Evolutionary conservation across 2,888 invertebrate species (phyloP).

Genomic region (Thysanoteuthis rhombus): DNA sequence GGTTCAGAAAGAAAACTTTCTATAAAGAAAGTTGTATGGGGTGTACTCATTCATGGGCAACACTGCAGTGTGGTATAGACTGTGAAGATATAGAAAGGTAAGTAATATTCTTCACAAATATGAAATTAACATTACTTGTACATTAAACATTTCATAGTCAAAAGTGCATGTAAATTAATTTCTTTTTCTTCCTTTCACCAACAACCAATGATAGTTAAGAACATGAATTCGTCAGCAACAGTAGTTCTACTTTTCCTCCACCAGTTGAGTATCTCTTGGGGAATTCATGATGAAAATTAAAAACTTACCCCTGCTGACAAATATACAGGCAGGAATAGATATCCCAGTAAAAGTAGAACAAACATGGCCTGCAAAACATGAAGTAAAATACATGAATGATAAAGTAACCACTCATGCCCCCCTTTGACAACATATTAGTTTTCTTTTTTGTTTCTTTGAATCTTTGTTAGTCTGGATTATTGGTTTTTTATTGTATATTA

Average conservation of each 20-base stretch:
- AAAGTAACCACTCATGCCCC: background rate
- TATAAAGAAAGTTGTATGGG: no score
- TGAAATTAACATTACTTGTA: no score
- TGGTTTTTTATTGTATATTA: no score
- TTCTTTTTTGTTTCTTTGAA: no score
- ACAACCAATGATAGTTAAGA: no score
- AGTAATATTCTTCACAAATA: background rate
- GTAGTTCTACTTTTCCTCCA: background rate
- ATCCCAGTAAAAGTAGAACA: conserved; percentile 70
- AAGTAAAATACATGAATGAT: conserved; percentile 28
- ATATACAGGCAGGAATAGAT: conserved; percentile 72
- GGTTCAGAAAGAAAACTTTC: no score
- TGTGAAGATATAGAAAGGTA: background rate
- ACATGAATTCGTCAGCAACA: no score
- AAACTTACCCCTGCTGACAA: conserved; percentile 68
- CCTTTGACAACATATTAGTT: no score
- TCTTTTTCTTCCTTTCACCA: background rate
- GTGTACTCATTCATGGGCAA: background rate
- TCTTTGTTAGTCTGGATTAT: no score
- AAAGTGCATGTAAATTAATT: background rate
- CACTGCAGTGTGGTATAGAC: background rate
- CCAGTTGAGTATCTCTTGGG: background rate
- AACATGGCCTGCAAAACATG: conserved; percentile 69
- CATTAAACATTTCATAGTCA: no score
- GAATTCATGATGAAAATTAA: background rate